phyloP scores from a whole-genome alignment of 2,888 invertebrate species.

The Cordylochernes scorpioides region DNA sequence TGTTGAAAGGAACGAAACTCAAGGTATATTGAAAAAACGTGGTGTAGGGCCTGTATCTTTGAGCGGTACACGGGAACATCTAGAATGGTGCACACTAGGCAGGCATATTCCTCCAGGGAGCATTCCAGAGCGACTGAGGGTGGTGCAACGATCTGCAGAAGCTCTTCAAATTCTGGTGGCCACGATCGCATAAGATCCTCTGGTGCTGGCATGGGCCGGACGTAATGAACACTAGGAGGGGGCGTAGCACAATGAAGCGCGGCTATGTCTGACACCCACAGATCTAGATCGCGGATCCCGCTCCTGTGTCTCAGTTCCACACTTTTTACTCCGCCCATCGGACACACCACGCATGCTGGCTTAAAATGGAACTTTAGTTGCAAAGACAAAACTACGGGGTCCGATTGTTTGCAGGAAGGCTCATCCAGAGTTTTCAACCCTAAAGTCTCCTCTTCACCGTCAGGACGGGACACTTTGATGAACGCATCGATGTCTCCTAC shows the following conservation, averaged over 20 bases:
- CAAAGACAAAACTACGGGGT: constrained; percentile 64
- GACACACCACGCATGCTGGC: too few relatives aligned
- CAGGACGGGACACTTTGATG: constrained; percentile 62
- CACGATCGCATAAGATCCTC: too few relatives aligned
- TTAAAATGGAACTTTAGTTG: too few relatives aligned
- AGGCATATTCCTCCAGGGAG: constrained; percentile 45
- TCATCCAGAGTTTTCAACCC: constrained; percentile 67
- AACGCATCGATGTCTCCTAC: constrained; percentile 97
- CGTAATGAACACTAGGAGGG: too few relatives aligned
- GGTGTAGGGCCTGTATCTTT: constrained; percentile 51
- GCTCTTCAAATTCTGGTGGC: constrained; percentile 69
- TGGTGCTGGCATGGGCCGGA: too few relatives aligned
- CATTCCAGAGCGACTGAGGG: constrained; percentile 47
- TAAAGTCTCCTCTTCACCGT: constrained; percentile 32
- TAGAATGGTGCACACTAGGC: constrained; percentile 48
- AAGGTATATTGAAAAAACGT: too few relatives aligned
- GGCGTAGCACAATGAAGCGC: too few relatives aligned
- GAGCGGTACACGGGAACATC: constrained; percentile 57
- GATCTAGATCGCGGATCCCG: constrained; percentile 3
- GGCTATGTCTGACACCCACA: too few relatives aligned
- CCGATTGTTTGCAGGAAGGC: constrained; percentile 76
- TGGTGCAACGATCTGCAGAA: constrained; percentile 65
- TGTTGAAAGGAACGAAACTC: too few relatives aligned
- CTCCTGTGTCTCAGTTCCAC: too few relatives aligned
- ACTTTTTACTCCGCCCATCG: too few relatives aligned